Evolutionary conservation across 2,113 vertebrate genomes (phyloP).

Genomic region (pig (Sus scrofa)): T2T-Sscrofa CM000825.6:82304501-82305000

Average conservation of each 20-base stretch:
- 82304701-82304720: no score
- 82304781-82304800: no score
- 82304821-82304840: no score
- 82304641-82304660: no score
- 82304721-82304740: no score
- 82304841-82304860: slow-evolving; percentile 19
- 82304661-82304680: no score
- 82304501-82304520: background rate
- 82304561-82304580: background rate
- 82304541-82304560: slow-evolving; percentile 5
- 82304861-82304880: background rate
- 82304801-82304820: no score
- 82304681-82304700: no score
- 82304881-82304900: background rate
- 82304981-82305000: background rate
- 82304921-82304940: background rate
- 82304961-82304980: background rate
- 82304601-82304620: background rate
- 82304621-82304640: no score
- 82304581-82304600: background rate
- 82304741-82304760: no score
- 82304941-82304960: background rate
- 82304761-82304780: no score
- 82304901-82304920: background rate
- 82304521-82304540: background rate